A percentile compares a stretch with the other conserved stretches of the same genome.
Conservation (phyloP, 1,140 invertebrate genomes). For the Brachionus sp. region DNA sequence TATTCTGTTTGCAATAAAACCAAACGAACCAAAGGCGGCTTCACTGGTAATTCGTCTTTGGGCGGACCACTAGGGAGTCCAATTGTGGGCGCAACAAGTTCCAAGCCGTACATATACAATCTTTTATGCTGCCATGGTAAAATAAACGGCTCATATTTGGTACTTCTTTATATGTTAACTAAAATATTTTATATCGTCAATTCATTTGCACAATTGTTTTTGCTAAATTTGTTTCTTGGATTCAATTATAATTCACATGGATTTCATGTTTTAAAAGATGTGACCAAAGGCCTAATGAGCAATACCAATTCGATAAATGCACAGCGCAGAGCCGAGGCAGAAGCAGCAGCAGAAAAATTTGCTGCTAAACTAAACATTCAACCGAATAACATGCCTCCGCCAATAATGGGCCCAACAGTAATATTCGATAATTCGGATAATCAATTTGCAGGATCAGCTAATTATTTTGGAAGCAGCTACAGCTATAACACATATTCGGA, state of each 20-base stretch:
- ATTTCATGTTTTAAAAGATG: slow-evolving; percentile 17
- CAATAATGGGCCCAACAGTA: slow-evolving; percentile 26
- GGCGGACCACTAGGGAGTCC: slow-evolving; percentile 1
- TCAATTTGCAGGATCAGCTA: neutral
- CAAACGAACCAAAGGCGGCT: slow-evolving; percentile 17
- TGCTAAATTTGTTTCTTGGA: slow-evolving; percentile 62
- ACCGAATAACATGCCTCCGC: neutral
- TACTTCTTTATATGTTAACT: slow-evolving; percentile 60
- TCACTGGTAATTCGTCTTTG: neutral
- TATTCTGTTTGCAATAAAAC: slow-evolving; percentile 41
- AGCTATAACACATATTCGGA: slow-evolving; percentile 3
- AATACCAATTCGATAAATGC: slow-evolving; percentile 18
- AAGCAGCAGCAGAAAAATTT: slow-evolving; percentile 38
- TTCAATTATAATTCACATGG: slow-evolving; percentile 52
- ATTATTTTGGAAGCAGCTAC: neutral
- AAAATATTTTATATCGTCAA: slow-evolving; percentile 62
- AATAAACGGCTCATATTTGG: slow-evolving; percentile 60
- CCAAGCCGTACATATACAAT: slow-evolving; percentile 33
- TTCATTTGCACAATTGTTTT: slow-evolving; percentile 61
- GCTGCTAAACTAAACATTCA: slow-evolving; percentile 21
- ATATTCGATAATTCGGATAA: slow-evolving; percentile 40
- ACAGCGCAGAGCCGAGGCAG: slow-evolving; percentile 10
- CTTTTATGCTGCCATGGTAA: slow-evolving; percentile 52
- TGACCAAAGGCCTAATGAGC: slow-evolving; percentile 29
- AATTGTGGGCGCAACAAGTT: slow-evolving; percentile 29